These are phyloP conservation scores for Bufo gargarizans DNA, from an alignment of 2,113 vertebrate genomes.

Conservation along the genomic window DNA sequence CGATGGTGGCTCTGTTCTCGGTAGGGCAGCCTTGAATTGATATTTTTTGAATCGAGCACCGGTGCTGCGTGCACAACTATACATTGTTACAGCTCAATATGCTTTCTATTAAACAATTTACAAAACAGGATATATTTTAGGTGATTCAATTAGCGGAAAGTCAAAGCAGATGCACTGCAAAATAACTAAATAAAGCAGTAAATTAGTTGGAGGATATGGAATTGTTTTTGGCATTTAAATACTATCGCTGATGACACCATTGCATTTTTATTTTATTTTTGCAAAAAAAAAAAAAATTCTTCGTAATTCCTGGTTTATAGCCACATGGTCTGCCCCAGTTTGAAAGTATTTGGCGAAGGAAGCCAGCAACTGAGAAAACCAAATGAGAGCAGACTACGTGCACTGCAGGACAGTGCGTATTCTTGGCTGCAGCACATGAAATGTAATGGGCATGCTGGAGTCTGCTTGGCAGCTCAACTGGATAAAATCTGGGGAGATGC, in stretches of 20 bases:
- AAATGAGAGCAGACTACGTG: conserved; percentile 66
- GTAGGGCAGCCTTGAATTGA: conserved; percentile 14
- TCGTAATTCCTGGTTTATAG: conserved; percentile 22
- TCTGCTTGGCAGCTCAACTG: conserved; percentile 63
- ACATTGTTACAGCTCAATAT: conserved; percentile 46
- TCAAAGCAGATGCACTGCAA: conserved; percentile 43
- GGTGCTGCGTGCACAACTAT: not conserved
- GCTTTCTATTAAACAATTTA: conserved; percentile 50
- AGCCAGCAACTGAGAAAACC: conserved; percentile 62
- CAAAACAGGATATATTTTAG: conserved; percentile 46
- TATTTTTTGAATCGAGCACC: conserved; percentile 16
- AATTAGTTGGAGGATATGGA: conserved; percentile 23
- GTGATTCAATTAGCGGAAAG: conserved; percentile 48
- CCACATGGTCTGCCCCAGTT: conserved; percentile 56
- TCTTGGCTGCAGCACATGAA: conserved; percentile 60
- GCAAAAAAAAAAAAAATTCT: too few species aligned
- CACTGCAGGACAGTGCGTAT: conserved; percentile 61
- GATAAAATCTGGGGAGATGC: conserved; percentile 63
- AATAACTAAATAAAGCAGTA: conserved; percentile 36
- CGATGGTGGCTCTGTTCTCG: not conserved
- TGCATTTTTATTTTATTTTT: conserved; percentile 16
- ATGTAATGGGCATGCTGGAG: conserved; percentile 66
- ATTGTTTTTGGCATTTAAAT: conserved; percentile 25
- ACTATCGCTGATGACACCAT: conserved; percentile 32
- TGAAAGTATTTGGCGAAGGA: conserved; percentile 65